Evolutionary conservation across 1,140 invertebrate genomes (phyloP).

Genomic region (Drosophila lacteicornis): DNA sequence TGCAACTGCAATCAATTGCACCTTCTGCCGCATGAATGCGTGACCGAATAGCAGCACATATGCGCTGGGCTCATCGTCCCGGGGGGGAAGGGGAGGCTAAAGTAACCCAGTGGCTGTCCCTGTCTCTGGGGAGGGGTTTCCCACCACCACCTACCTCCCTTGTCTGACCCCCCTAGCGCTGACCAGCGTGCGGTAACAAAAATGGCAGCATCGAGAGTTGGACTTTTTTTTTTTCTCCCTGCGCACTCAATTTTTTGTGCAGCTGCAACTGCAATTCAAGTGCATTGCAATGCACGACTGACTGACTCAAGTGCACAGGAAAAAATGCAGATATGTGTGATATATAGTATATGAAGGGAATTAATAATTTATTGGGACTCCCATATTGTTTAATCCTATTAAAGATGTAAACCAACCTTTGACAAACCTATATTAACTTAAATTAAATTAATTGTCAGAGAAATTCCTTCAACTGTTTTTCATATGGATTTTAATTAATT

Average conservation of each 20-base stretch:
- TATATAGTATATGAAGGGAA: not conserved
- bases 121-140: not conserved
- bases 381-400: too few relatives aligned
- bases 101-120: constrained; percentile 12
- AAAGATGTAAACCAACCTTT: too few relatives aligned
- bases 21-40: constrained; percentile 75
- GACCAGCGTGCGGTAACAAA: constrained; percentile 56
- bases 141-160: constrained; percentile 1
- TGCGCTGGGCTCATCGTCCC: constrained; percentile 36
- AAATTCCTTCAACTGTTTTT: not conserved
- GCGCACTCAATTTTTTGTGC: constrained; percentile 51
- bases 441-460: not conserved
- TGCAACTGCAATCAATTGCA: constrained; percentile 80
- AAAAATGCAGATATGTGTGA: not conserved
- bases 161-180: constrained; percentile 15
- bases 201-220: constrained; percentile 66
- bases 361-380: too few relatives aligned
- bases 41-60: constrained; percentile 60
- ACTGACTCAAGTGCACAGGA: constrained; percentile 27
- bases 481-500: not conserved
- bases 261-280: constrained; percentile 59
- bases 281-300: constrained; percentile 60
- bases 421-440: too few relatives aligned
- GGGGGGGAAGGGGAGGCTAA: not conserved
- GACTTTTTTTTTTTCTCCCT: constrained; percentile 45